A percentile compares a stretch with the other conserved stretches of the same genome.
Evolutionary conservation across 2,113 vertebrate genomes (phyloP).

Genomic region (Bambusicola thoracicus): DNA sequence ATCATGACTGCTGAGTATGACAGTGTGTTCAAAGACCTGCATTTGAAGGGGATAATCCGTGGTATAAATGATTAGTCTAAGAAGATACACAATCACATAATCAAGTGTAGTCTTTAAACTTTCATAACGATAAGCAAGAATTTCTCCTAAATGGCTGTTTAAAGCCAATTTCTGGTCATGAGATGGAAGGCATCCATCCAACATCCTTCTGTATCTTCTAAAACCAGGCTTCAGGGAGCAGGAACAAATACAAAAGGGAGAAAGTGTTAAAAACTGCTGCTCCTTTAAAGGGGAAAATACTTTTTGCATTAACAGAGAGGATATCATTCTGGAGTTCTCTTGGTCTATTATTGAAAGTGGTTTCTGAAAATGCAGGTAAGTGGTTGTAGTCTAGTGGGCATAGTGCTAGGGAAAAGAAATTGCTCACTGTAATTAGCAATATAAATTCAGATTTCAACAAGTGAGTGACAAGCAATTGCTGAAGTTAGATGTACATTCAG

Average conservation of each 20-base stretch:
- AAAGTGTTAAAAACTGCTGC: background rate
- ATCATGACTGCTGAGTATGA: background rate
- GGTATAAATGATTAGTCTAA: background rate
- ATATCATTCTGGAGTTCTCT: background rate
- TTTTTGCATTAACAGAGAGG: background rate
- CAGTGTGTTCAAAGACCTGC: background rate
- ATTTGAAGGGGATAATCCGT: background rate
- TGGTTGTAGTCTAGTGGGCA: background rate
- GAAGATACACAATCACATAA: background rate
- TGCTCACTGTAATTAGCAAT: slow-evolving; percentile 46
- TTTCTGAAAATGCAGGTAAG: slow-evolving; percentile 33
- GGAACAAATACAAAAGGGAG: background rate
- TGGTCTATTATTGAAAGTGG: background rate
- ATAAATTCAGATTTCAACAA: slow-evolving; percentile 67
- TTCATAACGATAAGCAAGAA: background rate
- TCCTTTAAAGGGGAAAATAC: background rate
- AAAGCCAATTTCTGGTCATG: background rate
- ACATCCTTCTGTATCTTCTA: background rate
- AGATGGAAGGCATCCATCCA: background rate
- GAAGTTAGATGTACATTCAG: slow-evolving; percentile 13
- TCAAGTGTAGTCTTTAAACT: background rate
- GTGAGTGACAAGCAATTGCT: slow-evolving; percentile 32
- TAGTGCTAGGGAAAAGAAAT: background rate
- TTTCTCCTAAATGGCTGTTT: background rate
- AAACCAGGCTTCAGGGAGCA: background rate